These are phyloP conservation scores for Triplophysa yarkandensis DNA, from an alignment of 2,797 vertebrate species.

Conservation along the genomic window DNA sequence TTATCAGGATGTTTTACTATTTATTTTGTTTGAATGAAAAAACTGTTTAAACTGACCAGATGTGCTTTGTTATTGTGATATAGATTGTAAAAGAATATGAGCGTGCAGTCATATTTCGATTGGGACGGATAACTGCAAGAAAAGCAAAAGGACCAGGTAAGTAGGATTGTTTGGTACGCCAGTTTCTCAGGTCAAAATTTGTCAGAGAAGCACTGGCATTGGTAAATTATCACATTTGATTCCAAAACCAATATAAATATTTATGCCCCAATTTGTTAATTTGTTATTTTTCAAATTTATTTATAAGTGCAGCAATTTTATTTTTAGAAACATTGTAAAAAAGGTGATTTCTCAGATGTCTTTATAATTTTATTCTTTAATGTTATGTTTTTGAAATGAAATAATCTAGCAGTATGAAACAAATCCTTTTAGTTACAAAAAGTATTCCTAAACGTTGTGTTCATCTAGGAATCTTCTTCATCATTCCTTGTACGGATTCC, in stretches of 20 bases:
- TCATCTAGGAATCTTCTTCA: constrained; percentile 76
- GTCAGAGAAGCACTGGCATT: not conserved
- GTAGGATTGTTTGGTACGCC: not conserved
- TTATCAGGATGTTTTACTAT: not conserved
- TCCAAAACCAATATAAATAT: not conserved
- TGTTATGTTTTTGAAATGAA: not conserved
- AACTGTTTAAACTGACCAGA: not conserved
- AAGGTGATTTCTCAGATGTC: too few species aligned
- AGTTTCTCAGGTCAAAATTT: not conserved
- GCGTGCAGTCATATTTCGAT: constrained; percentile 79
- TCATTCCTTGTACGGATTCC: constrained; percentile 78
- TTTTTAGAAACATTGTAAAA: too few species aligned
- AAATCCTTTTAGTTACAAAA: not conserved
- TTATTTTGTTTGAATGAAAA: not conserved
- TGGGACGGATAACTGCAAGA: constrained; percentile 77
- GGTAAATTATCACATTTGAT: not conserved
- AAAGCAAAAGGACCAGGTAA: constrained; percentile 80
- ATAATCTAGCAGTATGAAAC: not conserved
- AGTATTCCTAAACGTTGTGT: not conserved
- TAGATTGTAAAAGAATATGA: constrained; percentile 83
- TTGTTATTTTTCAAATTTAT: too few species aligned
- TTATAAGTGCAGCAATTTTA: too few species aligned
- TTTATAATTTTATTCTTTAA: too few species aligned
- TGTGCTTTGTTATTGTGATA: constrained; percentile 7
- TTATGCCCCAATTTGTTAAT: too few species aligned